Conservation (phyloP, 92 coral and sea anemone genomes). For the Epizoanthus stellaris region DNA sequence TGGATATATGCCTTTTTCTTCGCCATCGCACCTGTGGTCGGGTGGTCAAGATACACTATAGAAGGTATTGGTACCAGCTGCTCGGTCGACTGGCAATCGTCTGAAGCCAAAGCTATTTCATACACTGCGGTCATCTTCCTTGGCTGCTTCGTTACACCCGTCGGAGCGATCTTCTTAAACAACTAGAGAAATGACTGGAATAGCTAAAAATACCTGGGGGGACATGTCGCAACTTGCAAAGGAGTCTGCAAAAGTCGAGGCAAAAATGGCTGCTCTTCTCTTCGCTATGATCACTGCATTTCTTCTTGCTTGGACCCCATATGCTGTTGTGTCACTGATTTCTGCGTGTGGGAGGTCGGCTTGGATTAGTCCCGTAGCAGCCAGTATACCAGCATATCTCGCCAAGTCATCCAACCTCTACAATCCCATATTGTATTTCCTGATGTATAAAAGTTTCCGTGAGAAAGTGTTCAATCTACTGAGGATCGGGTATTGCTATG, state of each 20-base stretch:
- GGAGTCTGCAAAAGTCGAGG: conserved; percentile 48
- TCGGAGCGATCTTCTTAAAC: conserved; percentile 39
- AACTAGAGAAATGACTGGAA: conserved; percentile 47
- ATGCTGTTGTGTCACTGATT: conserved; percentile 72
- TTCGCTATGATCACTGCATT: conserved; percentile 63
- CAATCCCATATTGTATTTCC: conserved; percentile 79
- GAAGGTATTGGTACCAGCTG: conserved; percentile 69
- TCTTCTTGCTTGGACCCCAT: conserved; percentile 85
- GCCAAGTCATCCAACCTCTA: conserved; percentile 70
- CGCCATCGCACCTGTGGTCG: conserved; percentile 64
- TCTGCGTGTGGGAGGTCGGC: neutral
- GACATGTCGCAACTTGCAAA: conserved; percentile 46
- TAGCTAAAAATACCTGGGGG: conserved; percentile 69
- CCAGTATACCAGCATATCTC: conserved; percentile 66
- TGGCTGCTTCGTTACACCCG: conserved; percentile 65
- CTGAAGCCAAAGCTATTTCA: conserved; percentile 21
- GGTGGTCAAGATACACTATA: conserved; percentile 78
- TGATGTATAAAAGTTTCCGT: conserved; percentile 66
- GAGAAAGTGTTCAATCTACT: conserved; percentile 2
- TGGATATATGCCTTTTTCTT: conserved; percentile 69
- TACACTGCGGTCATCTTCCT: conserved; percentile 55
- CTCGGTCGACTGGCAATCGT: conserved; percentile 69
- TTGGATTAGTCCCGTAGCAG: conserved; percentile 18
- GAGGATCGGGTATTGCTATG: conserved; percentile 7
- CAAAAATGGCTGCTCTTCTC: conserved; percentile 49